Evolutionary conservation across 2,113 vertebrate species (phyloP).

Genomic region (Ranitomeya imitator): DNA sequence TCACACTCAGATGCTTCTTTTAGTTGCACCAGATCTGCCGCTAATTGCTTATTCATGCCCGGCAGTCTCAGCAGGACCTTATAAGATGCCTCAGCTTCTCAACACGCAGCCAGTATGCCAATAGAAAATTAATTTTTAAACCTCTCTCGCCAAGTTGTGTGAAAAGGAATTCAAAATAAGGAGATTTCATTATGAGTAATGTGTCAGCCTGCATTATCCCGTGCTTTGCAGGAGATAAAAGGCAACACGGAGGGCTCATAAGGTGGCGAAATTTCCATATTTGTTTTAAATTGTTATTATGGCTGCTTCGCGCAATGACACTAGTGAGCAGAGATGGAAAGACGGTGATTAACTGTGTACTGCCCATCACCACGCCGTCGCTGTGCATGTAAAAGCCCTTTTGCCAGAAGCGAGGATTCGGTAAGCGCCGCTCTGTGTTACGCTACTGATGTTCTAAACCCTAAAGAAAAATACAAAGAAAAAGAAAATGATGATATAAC

Average conservation of each 20-base stretch:
- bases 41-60: constrained; percentile 58
- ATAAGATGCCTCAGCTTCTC: constrained; percentile 48
- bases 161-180: constrained; percentile 56
- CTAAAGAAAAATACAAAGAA: not conserved
- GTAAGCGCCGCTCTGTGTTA: not conserved
- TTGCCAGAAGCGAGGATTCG: not conserved
- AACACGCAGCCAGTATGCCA: constrained; percentile 50
- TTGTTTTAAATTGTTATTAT: constrained; percentile 55
- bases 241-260: constrained; percentile 54
- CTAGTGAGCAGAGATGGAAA: constrained; percentile 1
- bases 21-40: constrained; percentile 52
- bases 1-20: constrained; percentile 54
- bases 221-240: constrained; percentile 56
- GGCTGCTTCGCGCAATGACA: constrained; percentile 19
- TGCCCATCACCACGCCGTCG: not conserved
- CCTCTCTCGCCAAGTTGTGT: constrained; percentile 57
- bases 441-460: not conserved
- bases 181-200: constrained; percentile 55
- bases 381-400: not conserved
- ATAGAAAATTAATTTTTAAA: constrained; percentile 59
- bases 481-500: not conserved
- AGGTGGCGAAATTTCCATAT: constrained; percentile 56
- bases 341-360: constrained; percentile 26
- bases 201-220: constrained; percentile 53
- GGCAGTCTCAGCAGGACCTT: constrained; percentile 55